phyloP scores from a whole-genome alignment of 2,797 vertebrate species.

The Diceros bicornis region DNA sequence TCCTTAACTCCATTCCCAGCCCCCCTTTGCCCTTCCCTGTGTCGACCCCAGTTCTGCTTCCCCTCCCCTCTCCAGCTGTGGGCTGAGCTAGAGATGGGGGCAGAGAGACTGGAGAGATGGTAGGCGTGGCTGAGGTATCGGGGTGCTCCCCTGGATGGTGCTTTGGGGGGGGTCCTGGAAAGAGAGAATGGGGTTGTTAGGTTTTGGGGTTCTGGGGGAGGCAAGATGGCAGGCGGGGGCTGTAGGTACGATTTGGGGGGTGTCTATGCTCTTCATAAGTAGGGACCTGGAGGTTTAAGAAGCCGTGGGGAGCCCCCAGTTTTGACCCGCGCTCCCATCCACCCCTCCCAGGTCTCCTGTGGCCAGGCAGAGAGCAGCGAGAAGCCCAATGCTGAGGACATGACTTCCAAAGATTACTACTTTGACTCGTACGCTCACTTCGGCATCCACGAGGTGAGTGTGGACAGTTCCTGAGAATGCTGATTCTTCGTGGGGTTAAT shows the following conservation, averaged over 20 bases:
- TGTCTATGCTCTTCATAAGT: background rate
- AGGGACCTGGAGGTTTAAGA: background rate
- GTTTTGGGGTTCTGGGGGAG: background rate
- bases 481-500: no score
- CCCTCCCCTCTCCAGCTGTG: constrained; percentile 83
- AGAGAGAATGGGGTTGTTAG: constrained; percentile 12
- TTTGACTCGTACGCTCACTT: constrained; percentile 98
- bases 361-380: constrained; percentile 93
- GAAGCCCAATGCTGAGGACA: constrained; percentile 96
- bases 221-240: background rate
- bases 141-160: constrained; percentile 61
- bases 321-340: constrained; percentile 53
- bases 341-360: constrained; percentile 91
- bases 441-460: constrained; percentile 95
- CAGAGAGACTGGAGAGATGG: constrained; percentile 86
- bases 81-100: constrained; percentile 85
- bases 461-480: no score
- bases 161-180: constrained; percentile 48
- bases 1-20: constrained; percentile 85
- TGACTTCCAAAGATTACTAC: constrained; percentile 98
- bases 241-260: background rate
- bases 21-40: constrained; percentile 58
- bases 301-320: background rate
- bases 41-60: constrained; percentile 67
- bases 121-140: constrained; percentile 79